phyloP scores from a whole-genome alignment of 2,797 vertebrate genomes.

The Martes flavigula region DNA sequence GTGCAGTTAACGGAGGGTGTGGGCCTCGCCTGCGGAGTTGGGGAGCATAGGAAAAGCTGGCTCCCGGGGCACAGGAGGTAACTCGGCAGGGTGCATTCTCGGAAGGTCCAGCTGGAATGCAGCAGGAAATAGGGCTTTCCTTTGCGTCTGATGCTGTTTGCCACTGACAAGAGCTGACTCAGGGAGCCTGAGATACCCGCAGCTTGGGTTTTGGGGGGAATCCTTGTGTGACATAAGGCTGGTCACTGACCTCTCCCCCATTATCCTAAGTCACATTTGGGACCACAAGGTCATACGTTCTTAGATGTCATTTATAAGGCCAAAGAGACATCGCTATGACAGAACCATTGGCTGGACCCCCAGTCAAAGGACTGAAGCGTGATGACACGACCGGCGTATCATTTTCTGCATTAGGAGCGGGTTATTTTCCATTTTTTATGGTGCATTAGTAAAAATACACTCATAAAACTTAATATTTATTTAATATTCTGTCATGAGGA shows the following conservation, averaged over 20 bases:
- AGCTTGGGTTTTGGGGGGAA: not conserved
- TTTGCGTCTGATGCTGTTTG: not conserved
- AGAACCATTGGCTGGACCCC: not conserved
- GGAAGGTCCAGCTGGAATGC: fast-evolving
- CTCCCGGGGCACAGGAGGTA: fast-evolving
- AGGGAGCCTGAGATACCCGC: too few relatives aligned
- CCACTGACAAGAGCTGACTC: not conserved
- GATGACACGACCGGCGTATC: not conserved
- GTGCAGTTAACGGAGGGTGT: fast-evolving
- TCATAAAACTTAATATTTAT: not conserved
- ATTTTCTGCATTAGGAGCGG: not conserved
- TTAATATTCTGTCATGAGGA: constrained; percentile 61
- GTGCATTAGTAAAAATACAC: not conserved
- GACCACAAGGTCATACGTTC: not conserved
- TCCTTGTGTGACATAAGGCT: not conserved
- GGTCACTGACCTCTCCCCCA: not conserved
- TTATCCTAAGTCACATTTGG: too few relatives aligned
- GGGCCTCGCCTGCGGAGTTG: fast-evolving
- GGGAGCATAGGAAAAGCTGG: fast-evolving
- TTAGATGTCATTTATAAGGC: not conserved
- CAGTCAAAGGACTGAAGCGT: not conserved
- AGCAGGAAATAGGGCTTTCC: not conserved
- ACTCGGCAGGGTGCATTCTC: fast-evolving
- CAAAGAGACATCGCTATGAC: not conserved
- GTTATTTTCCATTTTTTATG: not conserved